phyloP scores from a whole-genome alignment of 1,140 invertebrate genomes.

The Cydia pomonella region DNA sequence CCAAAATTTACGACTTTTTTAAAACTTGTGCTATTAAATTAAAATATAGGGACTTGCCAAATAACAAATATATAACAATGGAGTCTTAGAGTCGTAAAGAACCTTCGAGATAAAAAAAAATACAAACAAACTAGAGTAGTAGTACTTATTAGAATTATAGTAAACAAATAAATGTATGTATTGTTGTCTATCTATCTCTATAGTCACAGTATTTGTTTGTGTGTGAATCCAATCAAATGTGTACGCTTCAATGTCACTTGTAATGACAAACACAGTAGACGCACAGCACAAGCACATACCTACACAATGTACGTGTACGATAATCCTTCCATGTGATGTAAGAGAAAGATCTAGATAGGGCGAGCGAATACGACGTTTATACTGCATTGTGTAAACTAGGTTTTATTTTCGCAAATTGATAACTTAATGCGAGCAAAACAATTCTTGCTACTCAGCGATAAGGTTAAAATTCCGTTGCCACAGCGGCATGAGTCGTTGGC shows the following conservation, averaged over 20 bases:
- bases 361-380: background rate
- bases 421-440: background rate
- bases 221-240: background rate
- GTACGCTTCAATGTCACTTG: background rate
- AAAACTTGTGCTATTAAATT: background rate
- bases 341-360: conserved; percentile 5
- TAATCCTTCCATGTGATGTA: background rate
- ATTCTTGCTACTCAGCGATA: background rate
- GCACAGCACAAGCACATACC: background rate
- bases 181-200: background rate
- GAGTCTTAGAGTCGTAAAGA: too few relatives aligned
- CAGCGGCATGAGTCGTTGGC: background rate
- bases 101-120: background rate
- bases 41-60: too few relatives aligned
- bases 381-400: conserved; percentile 6
- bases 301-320: background rate
- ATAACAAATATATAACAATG: too few relatives aligned
- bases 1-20: background rate
- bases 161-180: too few relatives aligned
- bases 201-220: background rate
- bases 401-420: conserved; percentile 3
- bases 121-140: too few relatives aligned
- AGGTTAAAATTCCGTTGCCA: background rate
- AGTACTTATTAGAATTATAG: too few relatives aligned
- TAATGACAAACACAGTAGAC: background rate